Base-by-base conservation (phyloP, 2,797 vertebrate genomes). In the Parauchenoglanis punctatus region DNA sequence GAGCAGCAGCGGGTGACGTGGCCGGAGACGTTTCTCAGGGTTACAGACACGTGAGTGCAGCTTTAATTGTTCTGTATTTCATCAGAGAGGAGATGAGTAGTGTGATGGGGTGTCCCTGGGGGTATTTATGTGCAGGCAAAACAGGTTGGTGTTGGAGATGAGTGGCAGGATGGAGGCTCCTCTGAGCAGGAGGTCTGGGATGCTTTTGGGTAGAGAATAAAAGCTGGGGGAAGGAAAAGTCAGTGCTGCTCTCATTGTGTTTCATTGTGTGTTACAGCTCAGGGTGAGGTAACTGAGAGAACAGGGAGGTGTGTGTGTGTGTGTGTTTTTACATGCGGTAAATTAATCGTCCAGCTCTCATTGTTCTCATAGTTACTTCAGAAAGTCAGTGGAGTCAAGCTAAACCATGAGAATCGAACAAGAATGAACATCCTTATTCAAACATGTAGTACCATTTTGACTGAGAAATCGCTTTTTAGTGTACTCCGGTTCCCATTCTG, bases 1-100 rank as follows among this genome's bases (percentile, higher is more conserved):
- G 92, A 93, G 96, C 94, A 28, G 76, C 97, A 90, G 92, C 92
- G 75, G 97, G 97, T 68, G 96, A 97, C 63, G 93, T 97, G 90
- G 96, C 94, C 78, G 97, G 97, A 75, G 95, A 97, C 89, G 75
- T 95, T 59, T 92, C 91, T 81, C 94, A 96, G 90, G 97, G 97
- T 86, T 97, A 97, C 89, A 95, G 96, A 95, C 96, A 97, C 90
- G 97, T 97, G 94, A 97, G 96, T 97, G 92, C 18, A 17, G 13
- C 25, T 28, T 67, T 72, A 49, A 81, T 91, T 81, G 85, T 90
- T 83, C 73, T 88, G 13, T 76, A 11, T 83, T 70, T 73, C 75
- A 31, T 72, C 54, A 70, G 17, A 83, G 23, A n/a, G 59, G 56
- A 63, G 54, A 23, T 25, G 17, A 81, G 8, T 31, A 44, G 87